Evolutionary conservation across 2,797 vertebrate species (phyloP), one percentile per base, ranked within the genome.

Genomic region (Melanotaenia trifasciata): DNA sequence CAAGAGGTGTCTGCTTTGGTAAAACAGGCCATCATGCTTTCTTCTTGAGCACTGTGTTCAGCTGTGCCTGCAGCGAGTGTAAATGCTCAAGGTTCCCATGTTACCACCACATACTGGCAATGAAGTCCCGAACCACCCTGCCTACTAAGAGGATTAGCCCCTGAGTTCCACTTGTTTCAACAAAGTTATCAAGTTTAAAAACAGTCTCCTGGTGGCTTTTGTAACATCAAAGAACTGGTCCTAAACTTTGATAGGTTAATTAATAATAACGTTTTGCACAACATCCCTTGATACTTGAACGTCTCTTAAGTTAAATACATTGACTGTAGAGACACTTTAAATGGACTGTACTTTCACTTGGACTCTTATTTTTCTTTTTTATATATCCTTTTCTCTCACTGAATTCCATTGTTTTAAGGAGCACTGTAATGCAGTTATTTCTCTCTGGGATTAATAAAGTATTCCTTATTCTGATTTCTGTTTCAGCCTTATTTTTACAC

Each of bases 81-180:
- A 84, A 89, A 89, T 84, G 82, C 83, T 82, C 72, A 70, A 50
- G 69, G 47, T 57, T 79, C 76, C 84, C 79, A 70, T 0, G 62
- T 40, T 24, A 64, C 75, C 64, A 6, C 79, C 85, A 64, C 85
- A 86, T 51, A 70, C 83, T 76, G 74, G 78, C 87, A 84, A 69
- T 70, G 43, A 70, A 83, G 74, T 86, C 83, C 83, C 38, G 9
- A 74, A 80, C 71, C 73, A 57, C 61, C 64, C 77, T 1, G 43
- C 58, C 70, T 54, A 79, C 83, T 89, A 90, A 91, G 85, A 85
- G 78, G 88, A 91, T 91, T 84, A 87, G 72, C 73, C 82, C 83
- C 84, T 61, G 70, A 80, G 83, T 78, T 80, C 70, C 71, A 73
- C 85, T 91, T 76, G 76, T 84, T 91, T 85, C 75, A 80, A 84